Percentiles rank a stretch among this genome's conserved stretches.
phyloP scores from a whole-genome alignment of 1,140 invertebrate species.

The Melipona quadrifasciata region DNA sequence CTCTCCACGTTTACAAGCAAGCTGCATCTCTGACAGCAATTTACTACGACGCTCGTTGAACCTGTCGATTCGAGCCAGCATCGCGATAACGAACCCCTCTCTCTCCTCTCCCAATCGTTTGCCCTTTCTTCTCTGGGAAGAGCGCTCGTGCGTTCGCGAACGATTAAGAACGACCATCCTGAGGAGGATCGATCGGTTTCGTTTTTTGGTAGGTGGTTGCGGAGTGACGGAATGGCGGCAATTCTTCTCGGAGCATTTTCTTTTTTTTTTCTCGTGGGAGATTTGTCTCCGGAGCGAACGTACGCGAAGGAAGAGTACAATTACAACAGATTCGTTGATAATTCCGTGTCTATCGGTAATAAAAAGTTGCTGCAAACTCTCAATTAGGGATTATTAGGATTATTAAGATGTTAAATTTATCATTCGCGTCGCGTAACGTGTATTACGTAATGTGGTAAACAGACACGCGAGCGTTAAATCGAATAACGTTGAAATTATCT shows the following conservation, averaged over 20 bases:
- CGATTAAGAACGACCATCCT: neutral
- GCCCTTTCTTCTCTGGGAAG: too few species aligned
- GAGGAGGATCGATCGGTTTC: neutral
- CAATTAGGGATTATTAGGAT: too few species aligned
- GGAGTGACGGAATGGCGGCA: neutral
- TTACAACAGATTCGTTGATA: too few species aligned
- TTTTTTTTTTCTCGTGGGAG: too few species aligned
- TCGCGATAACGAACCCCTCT: neutral
- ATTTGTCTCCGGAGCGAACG: too few species aligned
- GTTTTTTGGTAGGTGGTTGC: neutral
- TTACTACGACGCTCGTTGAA: constrained; percentile 15
- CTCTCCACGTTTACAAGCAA: constrained; percentile 37
- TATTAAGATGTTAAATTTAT: too few species aligned
- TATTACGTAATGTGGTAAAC: too few species aligned
- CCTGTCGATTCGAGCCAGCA: constrained; percentile 9
- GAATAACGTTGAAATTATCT: neutral
- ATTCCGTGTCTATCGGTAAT: too few species aligned
- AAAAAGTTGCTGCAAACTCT: too few species aligned
- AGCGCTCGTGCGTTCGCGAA: neutral
- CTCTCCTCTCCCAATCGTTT: too few species aligned
- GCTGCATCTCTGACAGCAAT: constrained; percentile 26
- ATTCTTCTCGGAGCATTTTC: neutral
- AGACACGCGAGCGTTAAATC: neutral
- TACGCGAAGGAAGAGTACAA: too few species aligned
- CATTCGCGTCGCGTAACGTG: too few species aligned